These are phyloP conservation scores for Falco cherrug DNA, from an alignment of 2,797 vertebrate genomes.

Conservation along the genomic window DNA sequence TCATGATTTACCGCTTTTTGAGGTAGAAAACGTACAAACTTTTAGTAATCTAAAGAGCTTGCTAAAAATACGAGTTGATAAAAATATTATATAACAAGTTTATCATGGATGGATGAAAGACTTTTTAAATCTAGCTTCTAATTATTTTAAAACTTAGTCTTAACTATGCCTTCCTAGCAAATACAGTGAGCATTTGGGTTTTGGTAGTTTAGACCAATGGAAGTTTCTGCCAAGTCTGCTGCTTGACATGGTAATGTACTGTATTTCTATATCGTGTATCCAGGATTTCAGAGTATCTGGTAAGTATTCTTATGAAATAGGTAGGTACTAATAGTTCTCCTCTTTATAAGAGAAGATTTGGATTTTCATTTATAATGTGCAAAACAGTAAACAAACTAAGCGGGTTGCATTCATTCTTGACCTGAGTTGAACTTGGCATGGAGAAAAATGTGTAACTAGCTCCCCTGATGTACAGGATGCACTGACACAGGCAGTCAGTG, in stretches of 20 bases:
- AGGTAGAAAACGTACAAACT: slow-evolving; percentile 75
- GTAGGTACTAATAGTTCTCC: background rate
- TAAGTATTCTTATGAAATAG: background rate
- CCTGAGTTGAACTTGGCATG: background rate
- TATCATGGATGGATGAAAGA: background rate
- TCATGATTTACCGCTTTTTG: slow-evolving; percentile 91
- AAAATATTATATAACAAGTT: background rate
- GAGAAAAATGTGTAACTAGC: background rate
- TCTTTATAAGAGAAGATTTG: background rate
- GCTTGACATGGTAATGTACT: background rate
- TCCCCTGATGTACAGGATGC: background rate
- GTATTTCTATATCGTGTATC: background rate
- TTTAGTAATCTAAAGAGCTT: background rate
- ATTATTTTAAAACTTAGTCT: background rate
- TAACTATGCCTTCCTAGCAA: background rate
- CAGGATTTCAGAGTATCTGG: background rate
- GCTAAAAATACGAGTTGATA: background rate
- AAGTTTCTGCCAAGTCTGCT: background rate
- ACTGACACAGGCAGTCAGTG: background rate
- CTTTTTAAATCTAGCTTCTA: background rate
- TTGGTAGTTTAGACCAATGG: background rate
- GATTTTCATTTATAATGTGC: background rate
- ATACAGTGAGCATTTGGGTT: background rate
- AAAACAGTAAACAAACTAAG: background rate
- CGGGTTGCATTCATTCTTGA: background rate